Evolutionary conservation across 2,113 vertebrate species (phyloP).

Genomic region (Nesogale talazaci): DNA sequence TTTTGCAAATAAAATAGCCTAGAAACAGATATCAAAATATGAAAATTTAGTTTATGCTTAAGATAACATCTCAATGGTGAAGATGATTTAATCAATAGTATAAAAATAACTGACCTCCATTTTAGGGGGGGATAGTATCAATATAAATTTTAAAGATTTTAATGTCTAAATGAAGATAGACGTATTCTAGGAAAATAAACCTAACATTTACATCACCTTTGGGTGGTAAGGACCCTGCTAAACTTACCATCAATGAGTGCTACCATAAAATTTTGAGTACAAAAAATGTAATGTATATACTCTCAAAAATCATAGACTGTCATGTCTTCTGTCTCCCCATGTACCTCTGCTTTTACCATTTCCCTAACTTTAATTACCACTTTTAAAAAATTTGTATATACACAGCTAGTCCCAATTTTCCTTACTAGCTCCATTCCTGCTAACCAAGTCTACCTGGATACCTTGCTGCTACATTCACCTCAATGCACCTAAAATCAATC

Average conservation of each 20-base stretch:
- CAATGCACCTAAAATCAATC: neutral
- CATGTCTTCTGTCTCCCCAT: neutral
- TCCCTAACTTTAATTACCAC: neutral
- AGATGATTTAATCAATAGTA: neutral
- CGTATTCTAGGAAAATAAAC: neutral
- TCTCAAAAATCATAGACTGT: neutral
- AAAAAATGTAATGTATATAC: neutral
- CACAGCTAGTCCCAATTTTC: neutral
- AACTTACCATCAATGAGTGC: neutral
- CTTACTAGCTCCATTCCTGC: neutral
- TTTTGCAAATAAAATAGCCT: slow-evolving; percentile 3
- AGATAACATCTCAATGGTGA: neutral
- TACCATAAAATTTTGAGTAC: neutral
- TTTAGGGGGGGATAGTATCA: neutral
- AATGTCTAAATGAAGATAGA: neutral
- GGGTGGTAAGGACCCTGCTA: neutral
- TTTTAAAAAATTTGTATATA: neutral
- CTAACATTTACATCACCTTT: neutral
- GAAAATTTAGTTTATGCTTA: neutral
- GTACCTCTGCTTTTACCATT: neutral
- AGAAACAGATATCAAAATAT: neutral
- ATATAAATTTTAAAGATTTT: neutral
- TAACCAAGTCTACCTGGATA: neutral
- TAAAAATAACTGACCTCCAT: neutral
- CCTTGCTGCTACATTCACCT: neutral